phyloP scores from a whole-genome alignment of 2,797 vertebrate genomes.

The Enteromius trimaculatus region DNA sequence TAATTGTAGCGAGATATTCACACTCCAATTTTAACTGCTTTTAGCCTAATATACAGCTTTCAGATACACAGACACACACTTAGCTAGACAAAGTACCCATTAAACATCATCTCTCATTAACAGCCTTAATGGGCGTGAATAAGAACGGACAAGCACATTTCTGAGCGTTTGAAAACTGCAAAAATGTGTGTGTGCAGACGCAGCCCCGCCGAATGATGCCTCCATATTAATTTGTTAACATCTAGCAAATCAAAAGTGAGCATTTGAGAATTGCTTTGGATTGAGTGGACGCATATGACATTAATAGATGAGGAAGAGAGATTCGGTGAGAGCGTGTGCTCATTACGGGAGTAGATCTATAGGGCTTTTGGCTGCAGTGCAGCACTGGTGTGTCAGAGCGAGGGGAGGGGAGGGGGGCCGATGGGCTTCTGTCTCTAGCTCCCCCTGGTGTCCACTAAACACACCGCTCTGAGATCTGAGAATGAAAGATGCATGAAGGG shows the following conservation, averaged over 20 bases:
- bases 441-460: conserved; percentile 35
- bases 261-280: conserved; percentile 24
- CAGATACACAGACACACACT: conserved; percentile 3
- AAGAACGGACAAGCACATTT: conserved; percentile 16
- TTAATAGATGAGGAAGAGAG: conserved; percentile 33
- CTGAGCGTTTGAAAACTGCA: neutral
- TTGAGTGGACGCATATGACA: conserved; percentile 5
- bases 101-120: conserved; percentile 33
- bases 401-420: conserved; percentile 2
- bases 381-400: conserved; percentile 22
- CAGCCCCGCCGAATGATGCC: neutral
- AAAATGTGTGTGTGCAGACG: neutral
- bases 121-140: conserved; percentile 8
- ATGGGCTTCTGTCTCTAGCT: neutral
- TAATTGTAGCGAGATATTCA: conserved; percentile 29
- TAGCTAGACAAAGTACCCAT: conserved; percentile 10
- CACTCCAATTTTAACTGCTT: conserved; percentile 16
- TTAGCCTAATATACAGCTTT: conserved; percentile 1
- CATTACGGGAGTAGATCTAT: conserved; percentile 49
- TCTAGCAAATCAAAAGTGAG: neutral
- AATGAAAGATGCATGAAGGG: conserved; percentile 50
- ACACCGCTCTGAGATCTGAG: neutral
- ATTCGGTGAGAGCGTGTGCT: conserved; percentile 29
- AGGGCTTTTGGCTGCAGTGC: conserved; percentile 54
- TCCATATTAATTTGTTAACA: conserved; percentile 21